These are phyloP conservation scores for Stenotaenia linearis DNA, from an alignment of 2,888 invertebrate species.

Conservation along the genomic window DNA sequence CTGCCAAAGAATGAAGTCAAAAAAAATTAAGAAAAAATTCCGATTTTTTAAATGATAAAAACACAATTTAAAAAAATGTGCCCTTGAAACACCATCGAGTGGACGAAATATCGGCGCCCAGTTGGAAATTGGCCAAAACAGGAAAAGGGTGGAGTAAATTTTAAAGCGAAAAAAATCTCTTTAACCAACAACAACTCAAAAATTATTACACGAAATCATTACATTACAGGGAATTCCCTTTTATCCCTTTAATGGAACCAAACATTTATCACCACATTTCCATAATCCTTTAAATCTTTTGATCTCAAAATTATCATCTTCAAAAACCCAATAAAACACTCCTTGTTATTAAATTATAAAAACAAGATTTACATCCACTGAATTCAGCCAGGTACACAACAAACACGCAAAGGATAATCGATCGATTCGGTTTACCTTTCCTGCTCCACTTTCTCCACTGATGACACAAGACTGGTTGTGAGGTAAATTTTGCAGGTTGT, in stretches of 20 bases:
- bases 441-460: slow-evolving; percentile 87
- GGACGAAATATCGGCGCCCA: neutral
- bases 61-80: neutral
- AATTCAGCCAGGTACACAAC: neutral
- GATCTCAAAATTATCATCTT: no score
- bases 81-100: neutral
- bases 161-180: neutral
- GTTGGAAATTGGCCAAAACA: slow-evolving; percentile 13
- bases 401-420: neutral
- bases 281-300: no score
- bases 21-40: neutral
- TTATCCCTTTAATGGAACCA: no score
- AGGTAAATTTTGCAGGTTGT: slow-evolving; percentile 56
- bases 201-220: no score
- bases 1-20: neutral
- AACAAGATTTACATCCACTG: neutral
- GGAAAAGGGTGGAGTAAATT: neutral
- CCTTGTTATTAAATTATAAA: neutral
- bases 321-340: no score
- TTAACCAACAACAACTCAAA: no score
- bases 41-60: neutral
- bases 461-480: slow-evolving; percentile 78
- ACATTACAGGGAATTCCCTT: no score
- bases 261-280: no score
- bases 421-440: slow-evolving; percentile 54